Evolutionary conservation across 2,888 invertebrate species (phyloP), one percentile per base, ranked within the genome.

Genomic region (Stenodera caucasica): DNA sequence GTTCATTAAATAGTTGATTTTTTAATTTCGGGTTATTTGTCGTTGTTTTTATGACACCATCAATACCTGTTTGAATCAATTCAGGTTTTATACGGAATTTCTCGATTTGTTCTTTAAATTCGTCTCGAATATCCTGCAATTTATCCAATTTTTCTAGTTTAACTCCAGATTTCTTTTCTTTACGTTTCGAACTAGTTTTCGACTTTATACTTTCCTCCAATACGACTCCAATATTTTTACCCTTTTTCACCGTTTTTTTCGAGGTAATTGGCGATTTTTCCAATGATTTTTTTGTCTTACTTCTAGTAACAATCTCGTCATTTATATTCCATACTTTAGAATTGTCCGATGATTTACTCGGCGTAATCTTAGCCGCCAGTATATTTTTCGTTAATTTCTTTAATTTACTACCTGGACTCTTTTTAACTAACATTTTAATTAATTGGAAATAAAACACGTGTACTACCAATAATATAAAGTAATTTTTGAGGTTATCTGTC

Each of bases 1-100:
- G 86, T 40, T 82, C 84, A 21, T 84, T 82, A 67, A 89, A 85
- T 45, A 89, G 71, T 30, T 70, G 71, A 37, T 80, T 81, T 56
- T 79, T 76, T 1, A 73, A 63, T 53, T 78, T 73, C 1, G 75
- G 69, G 52, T 76, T 73, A 53, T 77, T 72, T 9, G 74, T 61
- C 0, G 75, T 65, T 18, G 82, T 68, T 60, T 78, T 75, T 18
- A 81, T 73, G 11, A 71, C 65, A 40, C 70, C 70, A 45, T 60
- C 33, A 12, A 71, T 52, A 2, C 69, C 71, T 55, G 60, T 64
- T 59, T 70, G 53, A 7, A 73, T 63, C 9, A 7, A 33, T 9
- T 9, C 8, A 1, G 51, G 55, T 12, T 54, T 50, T 2, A 61
- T 30, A 14, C 21, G 49, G 32, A 51, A 51, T 30, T 57, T 49